Percentiles rank a stretch among this genome's conserved stretches.
Evolutionary conservation across 2,888 invertebrate genomes (phyloP).

Genomic region (Phrixothrix hirtus): DNA sequence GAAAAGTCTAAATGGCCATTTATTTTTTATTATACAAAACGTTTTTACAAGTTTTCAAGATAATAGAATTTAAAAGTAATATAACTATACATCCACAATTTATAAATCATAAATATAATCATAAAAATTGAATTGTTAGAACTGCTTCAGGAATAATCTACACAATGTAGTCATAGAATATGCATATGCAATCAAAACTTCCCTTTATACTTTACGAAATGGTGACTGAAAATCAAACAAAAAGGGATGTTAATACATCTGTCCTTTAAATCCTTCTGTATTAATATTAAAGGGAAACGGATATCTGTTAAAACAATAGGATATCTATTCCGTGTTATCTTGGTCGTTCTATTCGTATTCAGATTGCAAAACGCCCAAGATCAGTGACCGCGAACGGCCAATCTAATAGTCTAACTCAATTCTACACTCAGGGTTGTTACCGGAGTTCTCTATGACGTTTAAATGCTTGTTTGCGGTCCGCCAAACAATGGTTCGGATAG

Average conservation of each 20-base stretch:
- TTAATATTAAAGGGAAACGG: conserved; percentile 22
- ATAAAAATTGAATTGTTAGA: no score
- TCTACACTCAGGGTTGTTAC: conserved; percentile 36
- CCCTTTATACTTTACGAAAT: no score
- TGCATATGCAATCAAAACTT: no score
- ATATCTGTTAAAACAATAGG: conserved; percentile 26
- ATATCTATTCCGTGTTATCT: conserved; percentile 27
- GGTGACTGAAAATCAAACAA: conserved; percentile 8
- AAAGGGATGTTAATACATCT: conserved; percentile 8
- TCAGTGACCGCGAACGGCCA: conserved; percentile 45
- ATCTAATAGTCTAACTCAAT: conserved; percentile 45
- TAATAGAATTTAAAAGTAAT: no score
- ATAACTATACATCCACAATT: no score
- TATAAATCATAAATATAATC: no score
- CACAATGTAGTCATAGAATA: no score
- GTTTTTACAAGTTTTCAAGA: no score
- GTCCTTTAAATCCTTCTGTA: conserved; percentile 22
- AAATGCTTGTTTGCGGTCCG: conserved; percentile 41
- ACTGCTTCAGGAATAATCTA: no score
- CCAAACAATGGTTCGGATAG: conserved; percentile 34
- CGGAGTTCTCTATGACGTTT: conserved; percentile 40
- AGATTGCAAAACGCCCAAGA: conserved; percentile 42
- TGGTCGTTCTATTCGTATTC: conserved; percentile 40
- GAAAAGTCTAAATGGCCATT: no score
- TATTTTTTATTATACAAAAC: no score